Evolutionary conservation across 2,113 vertebrate genomes (phyloP).

Genomic region (Herpetotheres cachinnans): DNA sequence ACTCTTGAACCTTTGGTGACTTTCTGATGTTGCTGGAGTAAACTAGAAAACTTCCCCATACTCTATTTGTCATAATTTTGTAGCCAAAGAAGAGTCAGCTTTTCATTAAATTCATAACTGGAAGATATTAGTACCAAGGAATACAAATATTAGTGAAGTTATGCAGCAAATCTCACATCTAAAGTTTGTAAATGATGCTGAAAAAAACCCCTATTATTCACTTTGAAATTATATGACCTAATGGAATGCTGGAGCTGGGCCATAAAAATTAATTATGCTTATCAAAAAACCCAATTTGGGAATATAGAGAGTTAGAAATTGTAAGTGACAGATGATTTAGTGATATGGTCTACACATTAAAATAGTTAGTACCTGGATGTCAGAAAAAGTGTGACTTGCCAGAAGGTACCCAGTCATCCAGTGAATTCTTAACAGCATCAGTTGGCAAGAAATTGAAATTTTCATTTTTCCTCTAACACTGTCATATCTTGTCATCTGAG

Average conservation of each 20-base stretch:
- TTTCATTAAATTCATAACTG: background rate
- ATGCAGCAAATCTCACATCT: background rate
- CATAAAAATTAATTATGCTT: background rate
- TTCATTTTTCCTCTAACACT: background rate
- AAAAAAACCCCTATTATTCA: background rate
- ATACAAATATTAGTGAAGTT: background rate
- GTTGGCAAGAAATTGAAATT: background rate
- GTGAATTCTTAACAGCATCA: background rate
- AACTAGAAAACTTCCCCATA: background rate
- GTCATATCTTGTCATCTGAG: background rate
- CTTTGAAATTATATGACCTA: background rate
- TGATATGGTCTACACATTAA: background rate
- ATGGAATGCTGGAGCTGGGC: background rate
- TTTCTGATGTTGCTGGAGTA: background rate
- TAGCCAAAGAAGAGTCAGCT: background rate
- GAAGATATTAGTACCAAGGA: background rate
- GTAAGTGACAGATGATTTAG: background rate
- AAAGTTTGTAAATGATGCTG: background rate
- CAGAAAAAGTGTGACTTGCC: background rate
- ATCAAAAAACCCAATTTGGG: background rate
- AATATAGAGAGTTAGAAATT: background rate
- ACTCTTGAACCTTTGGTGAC: background rate
- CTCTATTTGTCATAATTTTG: background rate
- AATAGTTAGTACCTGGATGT: background rate
- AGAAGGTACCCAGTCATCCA: background rate